A percentile compares a stretch with the other conserved stretches of the same genome.
phyloP scores from a whole-genome alignment of 2,797 vertebrate species.

The Argyrosomus regius region DNA sequence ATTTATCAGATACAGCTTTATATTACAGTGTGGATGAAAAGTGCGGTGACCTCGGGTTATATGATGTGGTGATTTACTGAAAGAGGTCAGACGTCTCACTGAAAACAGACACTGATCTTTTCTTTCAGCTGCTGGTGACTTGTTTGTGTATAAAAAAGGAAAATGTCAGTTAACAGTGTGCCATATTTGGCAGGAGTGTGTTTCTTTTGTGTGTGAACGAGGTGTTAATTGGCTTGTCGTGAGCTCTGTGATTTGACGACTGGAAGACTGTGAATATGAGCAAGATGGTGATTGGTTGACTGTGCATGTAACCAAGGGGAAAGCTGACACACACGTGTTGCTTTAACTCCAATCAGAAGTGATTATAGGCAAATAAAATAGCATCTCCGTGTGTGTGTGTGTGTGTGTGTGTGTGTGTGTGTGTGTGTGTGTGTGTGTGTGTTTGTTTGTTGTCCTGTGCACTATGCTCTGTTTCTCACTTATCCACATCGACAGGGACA shows the following conservation, averaged over 20 bases:
- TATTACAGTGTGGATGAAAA: slow-evolving; percentile 45
- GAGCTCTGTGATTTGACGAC: slow-evolving; percentile 40
- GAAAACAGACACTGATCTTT: slow-evolving; percentile 30
- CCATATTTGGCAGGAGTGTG: slow-evolving; percentile 7
- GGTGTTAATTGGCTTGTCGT: slow-evolving; percentile 60
- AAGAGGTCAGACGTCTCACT: slow-evolving; percentile 26
- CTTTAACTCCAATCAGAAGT: slow-evolving; percentile 51
- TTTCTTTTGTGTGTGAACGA: slow-evolving; percentile 5
- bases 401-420: slow-evolving; percentile 10
- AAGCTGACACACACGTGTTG: slow-evolving; percentile 38
- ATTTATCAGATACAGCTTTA: slow-evolving; percentile 62
- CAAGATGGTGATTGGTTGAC: slow-evolving; percentile 36
- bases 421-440: slow-evolving; percentile 16
- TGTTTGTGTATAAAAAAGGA: slow-evolving; percentile 7
- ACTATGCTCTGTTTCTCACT: slow-evolving; percentile 38
- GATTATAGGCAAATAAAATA: slow-evolving; percentile 20
- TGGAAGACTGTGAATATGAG: slow-evolving; percentile 49
- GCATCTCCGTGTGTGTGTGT: slow-evolving; percentile 5
- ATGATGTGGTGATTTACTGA: slow-evolving; percentile 42
- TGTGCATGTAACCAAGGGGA: slow-evolving; percentile 44
- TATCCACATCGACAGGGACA: slow-evolving; percentile 48
- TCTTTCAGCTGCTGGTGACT: slow-evolving; percentile 31
- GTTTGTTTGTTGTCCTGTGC: slow-evolving; percentile 27
- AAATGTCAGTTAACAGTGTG: slow-evolving; percentile 37
- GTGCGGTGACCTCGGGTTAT: slow-evolving; percentile 29